Conservation (phyloP, 1,140 invertebrate species). For the Scaptodrosophila lebanonensis region DNA sequence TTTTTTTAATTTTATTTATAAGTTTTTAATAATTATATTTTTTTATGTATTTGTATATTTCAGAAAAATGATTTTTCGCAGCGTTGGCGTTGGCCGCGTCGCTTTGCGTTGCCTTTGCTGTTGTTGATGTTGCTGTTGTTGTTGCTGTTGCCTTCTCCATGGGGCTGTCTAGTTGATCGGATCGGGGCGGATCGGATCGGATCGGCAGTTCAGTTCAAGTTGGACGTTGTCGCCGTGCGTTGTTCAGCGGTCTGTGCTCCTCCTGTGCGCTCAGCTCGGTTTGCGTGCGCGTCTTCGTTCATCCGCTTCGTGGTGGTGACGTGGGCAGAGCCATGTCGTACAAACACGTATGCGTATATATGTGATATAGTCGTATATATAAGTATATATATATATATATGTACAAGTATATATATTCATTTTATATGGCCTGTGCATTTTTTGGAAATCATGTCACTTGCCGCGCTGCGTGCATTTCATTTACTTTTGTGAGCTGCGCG, state of each 20-base stretch:
- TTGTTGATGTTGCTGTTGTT: no score
- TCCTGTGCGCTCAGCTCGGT: not conserved
- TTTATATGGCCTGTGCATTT: constrained; percentile 47
- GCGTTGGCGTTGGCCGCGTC: constrained; percentile 24
- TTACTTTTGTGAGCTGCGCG: constrained; percentile 15
- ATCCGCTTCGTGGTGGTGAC: constrained; percentile 8
- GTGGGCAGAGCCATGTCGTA: constrained; percentile 15
- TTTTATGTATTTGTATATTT: constrained; percentile 61
- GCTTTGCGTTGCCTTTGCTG: constrained; percentile 5
- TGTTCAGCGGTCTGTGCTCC: constrained; percentile 31
- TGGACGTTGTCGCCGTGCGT: constrained; percentile 45
- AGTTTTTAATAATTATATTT: constrained; percentile 49
- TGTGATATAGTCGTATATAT: constrained; percentile 9
- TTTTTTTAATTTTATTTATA: constrained; percentile 15
- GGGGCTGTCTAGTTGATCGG: constrained; percentile 58
- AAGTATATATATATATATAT: constrained; percentile 26
- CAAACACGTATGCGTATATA: constrained; percentile 16
- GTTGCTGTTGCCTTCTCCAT: no score
- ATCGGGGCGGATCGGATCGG: constrained; percentile 33
- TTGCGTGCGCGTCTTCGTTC: constrained; percentile 12
- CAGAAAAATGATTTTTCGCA: constrained; percentile 53
- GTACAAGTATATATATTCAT: constrained; percentile 19
- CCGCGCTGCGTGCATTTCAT: constrained; percentile 20
- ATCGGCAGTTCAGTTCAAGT: constrained; percentile 58
- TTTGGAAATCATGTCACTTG: constrained; percentile 70